phyloP scores from a whole-genome alignment of 2,113 vertebrate genomes.

The Mohoua ochrocephala region DNA sequence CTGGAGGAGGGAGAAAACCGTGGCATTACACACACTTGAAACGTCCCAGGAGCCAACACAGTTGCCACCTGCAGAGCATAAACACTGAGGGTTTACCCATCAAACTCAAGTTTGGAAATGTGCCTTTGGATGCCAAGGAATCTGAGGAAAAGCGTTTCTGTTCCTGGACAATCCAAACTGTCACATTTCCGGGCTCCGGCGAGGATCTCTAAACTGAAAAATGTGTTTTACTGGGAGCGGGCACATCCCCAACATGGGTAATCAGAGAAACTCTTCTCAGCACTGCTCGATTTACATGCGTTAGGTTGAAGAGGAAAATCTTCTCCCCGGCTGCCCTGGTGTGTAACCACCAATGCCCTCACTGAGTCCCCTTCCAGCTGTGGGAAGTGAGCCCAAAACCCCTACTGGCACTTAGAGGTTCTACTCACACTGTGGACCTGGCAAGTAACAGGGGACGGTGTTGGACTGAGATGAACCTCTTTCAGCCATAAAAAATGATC shows the following conservation, averaged over 20 bases:
- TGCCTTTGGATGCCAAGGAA: constrained; percentile 20
- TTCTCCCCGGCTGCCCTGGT: neutral
- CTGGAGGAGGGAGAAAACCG: neutral
- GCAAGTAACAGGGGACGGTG: neutral
- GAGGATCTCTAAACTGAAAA: neutral
- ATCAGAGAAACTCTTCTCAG: neutral
- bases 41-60: neutral
- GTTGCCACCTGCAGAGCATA: neutral
- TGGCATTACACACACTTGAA: neutral
- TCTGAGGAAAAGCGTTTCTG: neutral
- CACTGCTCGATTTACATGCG: neutral
- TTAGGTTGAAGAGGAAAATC: neutral
- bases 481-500: neutral
- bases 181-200: neutral
- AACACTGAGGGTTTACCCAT: neutral
- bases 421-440: neutral
- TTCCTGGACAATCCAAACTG: constrained; percentile 35
- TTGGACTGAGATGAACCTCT: neutral
- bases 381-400: neutral
- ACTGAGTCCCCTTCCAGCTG: neutral
- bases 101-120: neutral
- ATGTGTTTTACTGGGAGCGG: neutral
- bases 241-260: neutral
- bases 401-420: neutral
- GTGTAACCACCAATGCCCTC: neutral